These are phyloP conservation scores for Peromyscus maniculatus DNA, from an alignment of 2,113 vertebrate species.

Conservation along the genomic window DNA sequence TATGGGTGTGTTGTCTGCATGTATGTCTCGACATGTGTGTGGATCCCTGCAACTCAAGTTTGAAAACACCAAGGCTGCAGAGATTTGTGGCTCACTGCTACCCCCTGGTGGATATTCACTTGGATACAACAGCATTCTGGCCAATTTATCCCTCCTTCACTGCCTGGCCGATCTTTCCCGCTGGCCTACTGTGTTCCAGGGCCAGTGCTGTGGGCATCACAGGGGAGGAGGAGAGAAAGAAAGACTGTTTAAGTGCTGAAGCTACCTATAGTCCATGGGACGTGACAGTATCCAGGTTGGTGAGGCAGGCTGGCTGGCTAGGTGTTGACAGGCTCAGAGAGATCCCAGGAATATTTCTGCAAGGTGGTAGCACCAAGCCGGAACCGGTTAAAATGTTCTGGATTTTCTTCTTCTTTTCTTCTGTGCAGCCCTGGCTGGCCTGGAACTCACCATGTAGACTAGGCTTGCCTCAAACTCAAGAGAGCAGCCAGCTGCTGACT, in stretches of 20 bases:
- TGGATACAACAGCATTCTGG: background rate
- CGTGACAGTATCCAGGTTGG: background rate
- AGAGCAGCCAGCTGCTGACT: background rate
- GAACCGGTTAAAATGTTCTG: background rate
- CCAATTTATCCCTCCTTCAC: rapidly evolving
- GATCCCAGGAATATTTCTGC: background rate
- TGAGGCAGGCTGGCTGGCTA: background rate
- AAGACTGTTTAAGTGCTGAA: background rate
- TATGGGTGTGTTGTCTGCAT: background rate
- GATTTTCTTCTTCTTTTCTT: background rate
- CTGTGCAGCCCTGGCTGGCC: background rate
- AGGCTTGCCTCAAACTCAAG: background rate
- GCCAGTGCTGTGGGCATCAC: rapidly evolving
- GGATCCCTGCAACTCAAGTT: background rate
- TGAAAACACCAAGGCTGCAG: background rate
- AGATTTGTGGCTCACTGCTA: background rate
- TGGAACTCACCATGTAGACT: background rate
- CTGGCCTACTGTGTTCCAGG: rapidly evolving
- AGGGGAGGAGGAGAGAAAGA: background rate
- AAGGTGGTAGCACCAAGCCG: background rate
- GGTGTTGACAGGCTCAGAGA: background rate
- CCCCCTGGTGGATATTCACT: background rate
- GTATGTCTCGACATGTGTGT: background rate
- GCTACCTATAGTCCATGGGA: background rate
- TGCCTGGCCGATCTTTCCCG: background rate